These are phyloP conservation scores for Cylindroiulus punctatus DNA, from an alignment of 2,888 invertebrate species.

Conservation along the genomic window DNA sequence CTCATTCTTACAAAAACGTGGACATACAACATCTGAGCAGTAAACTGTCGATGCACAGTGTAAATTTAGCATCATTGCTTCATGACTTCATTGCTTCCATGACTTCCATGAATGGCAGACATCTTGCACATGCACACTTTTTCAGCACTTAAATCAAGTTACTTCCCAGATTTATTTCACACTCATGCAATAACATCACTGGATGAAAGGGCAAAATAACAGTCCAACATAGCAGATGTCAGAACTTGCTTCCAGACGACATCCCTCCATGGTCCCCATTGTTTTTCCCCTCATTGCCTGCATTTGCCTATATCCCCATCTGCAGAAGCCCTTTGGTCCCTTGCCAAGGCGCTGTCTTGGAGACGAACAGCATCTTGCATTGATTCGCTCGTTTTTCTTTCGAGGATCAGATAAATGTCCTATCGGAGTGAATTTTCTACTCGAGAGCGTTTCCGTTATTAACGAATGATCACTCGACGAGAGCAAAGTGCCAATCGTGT, in stretches of 20 bases:
- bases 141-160: background rate
- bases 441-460: slow-evolving; percentile 34
- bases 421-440: slow-evolving; percentile 29
- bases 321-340: slow-evolving; percentile 31
- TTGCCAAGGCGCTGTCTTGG: slow-evolving; percentile 12
- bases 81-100: too few species aligned
- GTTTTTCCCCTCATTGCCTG: background rate
- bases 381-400: background rate
- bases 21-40: too few species aligned
- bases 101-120: too few species aligned
- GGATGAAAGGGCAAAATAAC: too few species aligned
- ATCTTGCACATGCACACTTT: too few species aligned
- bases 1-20: too few species aligned
- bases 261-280: background rate
- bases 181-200: too few species aligned
- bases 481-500: slow-evolving; percentile 33
- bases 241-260: background rate
- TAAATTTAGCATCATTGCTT: too few species aligned
- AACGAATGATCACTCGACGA: slow-evolving; percentile 38
- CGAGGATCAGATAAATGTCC: slow-evolving; percentile 17
- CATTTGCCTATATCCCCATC: background rate
- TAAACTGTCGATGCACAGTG: too few species aligned
- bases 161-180: too few species aligned
- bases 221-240: too few species aligned
- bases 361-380: slow-evolving; percentile 4